Conservation (phyloP, 2,888 invertebrate genomes). For the Microctonus brassicae region DNA sequence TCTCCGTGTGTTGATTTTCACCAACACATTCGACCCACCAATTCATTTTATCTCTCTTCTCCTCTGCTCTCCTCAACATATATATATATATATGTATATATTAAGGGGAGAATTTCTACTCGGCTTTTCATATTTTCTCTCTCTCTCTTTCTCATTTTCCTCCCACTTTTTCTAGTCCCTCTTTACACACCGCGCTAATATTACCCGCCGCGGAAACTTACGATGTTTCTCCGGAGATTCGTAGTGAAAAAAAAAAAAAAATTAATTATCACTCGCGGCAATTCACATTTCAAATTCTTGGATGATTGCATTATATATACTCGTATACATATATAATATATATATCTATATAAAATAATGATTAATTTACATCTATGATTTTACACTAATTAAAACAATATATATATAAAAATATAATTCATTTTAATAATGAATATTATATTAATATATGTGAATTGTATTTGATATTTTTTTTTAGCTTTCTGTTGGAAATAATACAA, state of each 20-base stretch:
- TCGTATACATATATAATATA: not conserved
- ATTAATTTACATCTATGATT: slow-evolving; percentile 6
- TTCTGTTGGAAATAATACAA: not conserved
- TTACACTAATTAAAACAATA: not conserved
- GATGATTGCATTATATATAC: slow-evolving; percentile 19
- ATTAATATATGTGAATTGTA: not conserved
- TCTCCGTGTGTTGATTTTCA: too few relatives aligned
- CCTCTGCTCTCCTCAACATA: slow-evolving; percentile 35
- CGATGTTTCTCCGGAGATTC: slow-evolving; percentile 59
- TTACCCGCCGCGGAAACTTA: slow-evolving; percentile 54
- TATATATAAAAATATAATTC: not conserved
- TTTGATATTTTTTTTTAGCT: not conserved
- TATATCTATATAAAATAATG: not conserved
- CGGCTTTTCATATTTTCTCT: slow-evolving; percentile 35
- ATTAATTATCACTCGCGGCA: slow-evolving; percentile 38
- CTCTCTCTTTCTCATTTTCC: not conserved
- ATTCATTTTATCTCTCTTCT: slow-evolving; percentile 36
- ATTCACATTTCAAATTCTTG: slow-evolving; percentile 24
- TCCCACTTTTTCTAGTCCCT: slow-evolving; percentile 29
- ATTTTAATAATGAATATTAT: not conserved
- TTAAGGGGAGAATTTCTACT: slow-evolving; percentile 40
- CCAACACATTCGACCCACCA: slow-evolving; percentile 31
- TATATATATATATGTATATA: too few relatives aligned
- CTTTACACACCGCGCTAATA: slow-evolving; percentile 43
- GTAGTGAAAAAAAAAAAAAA: too few relatives aligned